Evolutionary conservation across 2,113 vertebrate genomes (phyloP), one percentile per base, ranked within the genome.

Genomic region (Catharus bicknelli): DNA sequence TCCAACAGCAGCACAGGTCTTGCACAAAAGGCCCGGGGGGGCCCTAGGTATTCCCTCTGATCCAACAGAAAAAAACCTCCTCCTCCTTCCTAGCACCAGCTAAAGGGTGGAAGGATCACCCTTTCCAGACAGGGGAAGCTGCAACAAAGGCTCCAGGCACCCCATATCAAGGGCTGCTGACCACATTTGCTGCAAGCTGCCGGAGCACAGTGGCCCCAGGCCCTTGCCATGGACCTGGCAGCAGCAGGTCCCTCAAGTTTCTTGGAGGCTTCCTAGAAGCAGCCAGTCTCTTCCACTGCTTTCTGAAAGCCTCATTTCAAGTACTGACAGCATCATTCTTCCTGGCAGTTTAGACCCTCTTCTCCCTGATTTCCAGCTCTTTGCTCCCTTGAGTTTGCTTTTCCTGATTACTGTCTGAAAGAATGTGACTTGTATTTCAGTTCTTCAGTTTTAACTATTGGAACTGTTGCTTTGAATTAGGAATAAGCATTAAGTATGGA

Each of bases 141-240:
- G 40, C 23, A 32, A 10, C 8, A 26, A 38, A 38, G 30, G 30
- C 23, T 64, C 6, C 43, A 18, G 23, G n/a, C 38, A 25, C 3
- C 14, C 48, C 25, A 40, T 0, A 1, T 18, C 23, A 11, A 12
- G 13, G 4, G 36, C 64, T 66, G 73, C 64, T 57, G 74, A 7
- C 36, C 9, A 26, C 1, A 0, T 15, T 36, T 0, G 0, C 15
- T 13, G 9, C 20, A 29, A 79, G 22, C 26, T 58, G 19, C 17
- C 38, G n/a, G 50, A 64, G 30, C 32, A 14, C 55, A 34, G 27
- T 48, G 43, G 5, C 11, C 4, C 14, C 47, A 23, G 47, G 47
- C 47, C 55, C 42, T 66, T 69, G 50, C n/a, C n/a, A 32, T 1
- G 1, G 13, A 18, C 36, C 26, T 42, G 54, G 42, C 32, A 47